Conservation (phyloP, 1,140 invertebrate genomes). For the Polyergus mexicanus region DNA sequence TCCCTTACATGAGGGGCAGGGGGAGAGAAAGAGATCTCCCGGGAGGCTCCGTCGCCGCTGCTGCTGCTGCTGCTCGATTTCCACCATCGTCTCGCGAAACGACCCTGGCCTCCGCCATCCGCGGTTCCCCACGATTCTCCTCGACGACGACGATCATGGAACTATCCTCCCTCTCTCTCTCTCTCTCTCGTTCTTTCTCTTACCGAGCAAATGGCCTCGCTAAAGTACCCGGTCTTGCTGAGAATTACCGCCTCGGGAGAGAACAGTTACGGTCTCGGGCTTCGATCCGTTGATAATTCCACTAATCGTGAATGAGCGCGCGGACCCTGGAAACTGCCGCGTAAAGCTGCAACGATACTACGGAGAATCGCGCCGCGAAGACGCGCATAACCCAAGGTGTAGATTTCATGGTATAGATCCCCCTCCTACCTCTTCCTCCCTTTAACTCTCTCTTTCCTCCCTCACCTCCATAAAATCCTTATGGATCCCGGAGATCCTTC, state of each 20-base stretch:
- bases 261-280: conserved; percentile 57
- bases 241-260: conserved; percentile 49
- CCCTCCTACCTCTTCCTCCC: neutral
- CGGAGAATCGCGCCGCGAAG: conserved; percentile 18
- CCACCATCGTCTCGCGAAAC: conserved; percentile 53
- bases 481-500: conserved; percentile 40
- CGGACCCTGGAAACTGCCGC: conserved; percentile 38
- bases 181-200: neutral
- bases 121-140: conserved; percentile 16
- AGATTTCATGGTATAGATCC: conserved; percentile 22
- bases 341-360: conserved; percentile 53
- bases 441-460: neutral
- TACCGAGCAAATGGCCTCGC: conserved; percentile 45
- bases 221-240: conserved; percentile 29
- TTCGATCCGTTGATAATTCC: conserved; percentile 61
- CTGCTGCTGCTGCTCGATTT: conserved; percentile 23
- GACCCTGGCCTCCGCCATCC: conserved; percentile 29
- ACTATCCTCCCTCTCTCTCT: conserved; percentile 16
- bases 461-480: conserved; percentile 54
- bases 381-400: conserved; percentile 11
- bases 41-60: conserved; percentile 10
- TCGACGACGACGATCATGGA: conserved; percentile 39
- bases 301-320: conserved; percentile 61
- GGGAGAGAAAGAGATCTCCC: neutral
- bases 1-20: neutral